Evolutionary conservation across 2,113 vertebrate genomes (phyloP), one percentile per base, ranked within the genome.

Genomic region (Elaphurus davidianus): DNA sequence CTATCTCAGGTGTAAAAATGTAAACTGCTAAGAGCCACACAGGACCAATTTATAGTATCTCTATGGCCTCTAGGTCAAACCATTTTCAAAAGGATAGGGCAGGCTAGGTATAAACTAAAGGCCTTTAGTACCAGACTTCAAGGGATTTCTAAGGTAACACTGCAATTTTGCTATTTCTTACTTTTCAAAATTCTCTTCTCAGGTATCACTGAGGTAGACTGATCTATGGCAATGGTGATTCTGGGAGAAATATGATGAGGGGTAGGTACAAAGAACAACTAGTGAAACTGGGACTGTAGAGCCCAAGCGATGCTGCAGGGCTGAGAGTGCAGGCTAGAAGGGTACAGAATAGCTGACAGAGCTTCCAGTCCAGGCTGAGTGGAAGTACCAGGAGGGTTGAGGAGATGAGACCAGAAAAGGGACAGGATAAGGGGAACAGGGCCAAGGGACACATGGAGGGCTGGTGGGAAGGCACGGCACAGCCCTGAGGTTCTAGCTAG

Each of bases 181-280:
- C 21, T 84, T 96, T 93, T 91, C 79, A 79, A 83, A 86, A 91
- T 43, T 74, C 30, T 87, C n/a, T 87, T 87, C 91, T 87, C 47
- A 50, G 74, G 23, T 45, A 54, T 76, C 62, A 59, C 14, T 36
- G 87, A 93, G 71, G 40, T 40, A 88, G 40, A 81, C 14, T 87
- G 47, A 92, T 33, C 71, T 85, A 33, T 2, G 59, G 55, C 14
- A 21, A 52, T 19, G 62, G 21, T 85, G 17, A 23, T 71, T 12
- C 52, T 71, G 12, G 55, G 23, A n/a, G 28, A 92, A 89, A 85
- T 3, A 30, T n/a, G 21, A 60, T 7, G 15, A 64, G n/a, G 30
- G n/a, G 28, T 12, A 45, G 19, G 40, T 23, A 55, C 11, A 57
- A 27, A 28, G 45, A 85, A 28, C 16, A 95, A 30, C 36, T n/a